Base-by-base conservation (phyloP, 2,888 invertebrate species). In the Buathra laborator region DNA sequence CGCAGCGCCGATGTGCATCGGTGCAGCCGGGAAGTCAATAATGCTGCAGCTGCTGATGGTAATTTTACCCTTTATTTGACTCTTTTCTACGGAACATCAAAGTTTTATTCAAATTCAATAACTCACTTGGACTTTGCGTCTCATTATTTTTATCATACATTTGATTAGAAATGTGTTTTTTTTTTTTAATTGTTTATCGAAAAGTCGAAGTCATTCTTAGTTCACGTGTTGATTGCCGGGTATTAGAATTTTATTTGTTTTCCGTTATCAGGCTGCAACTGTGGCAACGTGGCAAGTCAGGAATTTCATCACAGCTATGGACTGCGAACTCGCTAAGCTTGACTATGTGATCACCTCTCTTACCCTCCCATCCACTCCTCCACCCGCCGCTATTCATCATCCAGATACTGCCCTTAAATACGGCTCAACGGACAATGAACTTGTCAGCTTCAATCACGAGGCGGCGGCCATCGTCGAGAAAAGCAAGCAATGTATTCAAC, bases 401-500 rank as follows among this genome's bases (percentile, higher is more conserved):
- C 37, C 9, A 1, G 37, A 72, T 24, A 29, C 79, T 1, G 70
- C 78, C 16, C 59, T 88, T 29, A 10, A 59, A 9, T 14, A 56
- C 12, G 87, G 88, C 64, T 10, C 62, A 1, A 29, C 62, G 9
- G 51, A n/a, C 3, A 66, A 81, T 2, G 82, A 75, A n/a, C 29
- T 87, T 12, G n/a, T 19, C 10, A 46, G n/a, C 16, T 74, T 88
- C 12, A 3, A 48, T 4, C 9, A 14, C 0, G 56, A 81, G 24
- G 19, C 81, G 9, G 7, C 32, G 1, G 46, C n/a, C 12, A 29
- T 85, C 12, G 16, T 78, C 5, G 19, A 81, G 3, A 46, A 71
- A 44, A 74, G 76, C 19, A 37, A 70, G 29, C 29, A 74, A 43
- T 88, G 88, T 56, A 51, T 87, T 46, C 46, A 43, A 3, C 24